phyloP scores from a whole-genome alignment of 2,888 invertebrate species.

The Nymphalis urticae region DNA sequence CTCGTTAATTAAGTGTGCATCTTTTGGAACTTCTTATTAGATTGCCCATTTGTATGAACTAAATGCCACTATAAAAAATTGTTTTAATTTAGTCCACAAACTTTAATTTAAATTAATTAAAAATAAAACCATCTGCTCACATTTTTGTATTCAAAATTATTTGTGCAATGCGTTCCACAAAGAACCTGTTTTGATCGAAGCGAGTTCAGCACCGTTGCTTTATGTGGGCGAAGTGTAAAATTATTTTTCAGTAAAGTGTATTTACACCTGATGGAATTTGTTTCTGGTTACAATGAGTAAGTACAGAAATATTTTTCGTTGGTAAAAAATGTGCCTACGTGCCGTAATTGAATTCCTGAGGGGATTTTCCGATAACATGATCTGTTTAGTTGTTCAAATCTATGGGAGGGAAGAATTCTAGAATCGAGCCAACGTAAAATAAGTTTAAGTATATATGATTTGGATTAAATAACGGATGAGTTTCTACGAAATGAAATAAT shows the following conservation, averaged over 20 bases:
- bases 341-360: conserved; percentile 28
- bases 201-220: conserved; percentile 13
- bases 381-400: background rate
- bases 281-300: conserved; percentile 71
- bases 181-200: conserved; percentile 56
- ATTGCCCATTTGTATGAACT: too few species aligned
- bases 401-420: background rate
- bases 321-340: conserved; percentile 44
- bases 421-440: too few species aligned
- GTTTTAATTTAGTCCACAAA: too few species aligned
- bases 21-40: too few species aligned
- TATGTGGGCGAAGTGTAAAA: conserved; percentile 56
- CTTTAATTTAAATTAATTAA: too few species aligned
- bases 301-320: conserved; percentile 55
- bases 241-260: conserved; percentile 60
- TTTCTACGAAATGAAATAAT: too few species aligned
- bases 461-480: too few species aligned
- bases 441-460: too few species aligned
- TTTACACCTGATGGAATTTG: conserved; percentile 67
- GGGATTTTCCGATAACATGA: conserved; percentile 41
- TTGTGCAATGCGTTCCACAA: conserved; percentile 36
- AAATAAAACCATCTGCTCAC: too few species aligned
- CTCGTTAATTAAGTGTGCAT: too few species aligned
- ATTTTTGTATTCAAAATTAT: background rate
- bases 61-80: too few species aligned